Percentiles rank a stretch among this genome's conserved stretches.
These are phyloP conservation scores for Poecilia wingei DNA, from an alignment of 2,797 vertebrate species.

Conservation along the genomic window DNA sequence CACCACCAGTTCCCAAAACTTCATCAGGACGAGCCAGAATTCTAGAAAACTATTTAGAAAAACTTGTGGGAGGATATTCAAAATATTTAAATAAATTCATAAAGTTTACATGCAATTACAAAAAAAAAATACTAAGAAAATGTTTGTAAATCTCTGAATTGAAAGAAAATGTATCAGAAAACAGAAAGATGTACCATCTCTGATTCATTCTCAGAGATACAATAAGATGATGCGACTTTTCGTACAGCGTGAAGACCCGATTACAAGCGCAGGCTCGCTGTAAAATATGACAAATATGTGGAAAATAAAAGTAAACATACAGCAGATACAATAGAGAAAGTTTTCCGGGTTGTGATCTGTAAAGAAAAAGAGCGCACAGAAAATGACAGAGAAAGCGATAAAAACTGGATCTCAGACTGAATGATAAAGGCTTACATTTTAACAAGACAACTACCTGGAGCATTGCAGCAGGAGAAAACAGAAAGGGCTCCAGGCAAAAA, in stretches of 20 bases:
- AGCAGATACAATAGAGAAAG: background rate
- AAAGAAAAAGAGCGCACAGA: background rate
- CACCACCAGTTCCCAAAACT: background rate
- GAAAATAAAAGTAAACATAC: background rate
- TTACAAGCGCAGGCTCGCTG: background rate
- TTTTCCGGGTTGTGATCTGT: background rate
- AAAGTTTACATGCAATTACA: background rate
- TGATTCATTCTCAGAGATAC: background rate
- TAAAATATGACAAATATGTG: background rate
- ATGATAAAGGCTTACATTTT: conserved; percentile 2
- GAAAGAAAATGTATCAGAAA: background rate
- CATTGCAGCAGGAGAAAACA: conserved; percentile 6
- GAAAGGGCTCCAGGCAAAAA: conserved; percentile 4
- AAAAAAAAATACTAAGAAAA: background rate
- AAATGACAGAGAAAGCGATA: background rate
- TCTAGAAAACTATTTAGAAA: background rate
- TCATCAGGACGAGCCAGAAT: background rate
- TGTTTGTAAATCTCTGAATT: background rate
- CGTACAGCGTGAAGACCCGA: background rate
- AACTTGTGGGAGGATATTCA: background rate
- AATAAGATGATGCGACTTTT: background rate
- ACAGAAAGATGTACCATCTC: background rate
- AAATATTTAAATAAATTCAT: background rate
- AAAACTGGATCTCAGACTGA: conserved; percentile 1
- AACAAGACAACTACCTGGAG: conserved; percentile 5